These are phyloP conservation scores for Neopelma chrysocephalum DNA, from an alignment of 2,797 vertebrate species.

Conservation along the genomic window DNA sequence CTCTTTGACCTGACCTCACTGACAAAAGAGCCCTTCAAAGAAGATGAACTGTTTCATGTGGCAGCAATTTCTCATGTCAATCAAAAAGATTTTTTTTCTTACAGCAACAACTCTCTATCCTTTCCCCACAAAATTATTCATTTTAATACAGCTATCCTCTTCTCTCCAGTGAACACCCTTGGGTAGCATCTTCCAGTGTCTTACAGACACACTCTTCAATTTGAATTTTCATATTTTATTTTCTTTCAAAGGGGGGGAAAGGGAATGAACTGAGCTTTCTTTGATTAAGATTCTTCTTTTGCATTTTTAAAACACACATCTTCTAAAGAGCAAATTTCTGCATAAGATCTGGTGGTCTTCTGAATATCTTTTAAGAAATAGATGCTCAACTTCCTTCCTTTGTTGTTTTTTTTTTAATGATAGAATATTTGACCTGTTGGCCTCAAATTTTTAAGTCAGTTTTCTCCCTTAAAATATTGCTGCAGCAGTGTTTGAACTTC, in stretches of 20 bases:
- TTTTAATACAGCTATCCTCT: constrained; percentile 54
- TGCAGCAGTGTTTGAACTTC: constrained; percentile 32
- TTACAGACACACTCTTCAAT: constrained; percentile 33
- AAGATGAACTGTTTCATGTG: constrained; percentile 70
- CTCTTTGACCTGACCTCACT: constrained; percentile 71
- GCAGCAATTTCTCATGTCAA: constrained; percentile 72
- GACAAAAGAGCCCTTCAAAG: constrained; percentile 73
- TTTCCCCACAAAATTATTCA: constrained; percentile 64
- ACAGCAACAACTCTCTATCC: constrained; percentile 55
- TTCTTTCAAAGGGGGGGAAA: constrained; percentile 1
- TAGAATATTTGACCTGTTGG: constrained; percentile 42
- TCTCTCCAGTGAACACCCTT: constrained; percentile 45
- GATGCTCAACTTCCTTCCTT: neutral
- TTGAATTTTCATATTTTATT: constrained; percentile 55
- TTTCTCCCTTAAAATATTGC: constrained; percentile 30
- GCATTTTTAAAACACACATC: constrained; percentile 32
- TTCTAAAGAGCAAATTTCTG: neutral
- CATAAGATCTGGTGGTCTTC: constrained; percentile 1
- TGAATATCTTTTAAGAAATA: constrained; percentile 29
- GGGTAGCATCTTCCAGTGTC: constrained; percentile 53
- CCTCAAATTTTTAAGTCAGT: neutral
- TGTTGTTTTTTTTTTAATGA: neutral
- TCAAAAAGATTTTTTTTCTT: constrained; percentile 68
- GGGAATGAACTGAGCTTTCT: constrained; percentile 5
- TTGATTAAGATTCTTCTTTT: constrained; percentile 33